Conservation (phyloP, 2,888 invertebrate genomes). For the Pardosa pseudoannulata region DNA sequence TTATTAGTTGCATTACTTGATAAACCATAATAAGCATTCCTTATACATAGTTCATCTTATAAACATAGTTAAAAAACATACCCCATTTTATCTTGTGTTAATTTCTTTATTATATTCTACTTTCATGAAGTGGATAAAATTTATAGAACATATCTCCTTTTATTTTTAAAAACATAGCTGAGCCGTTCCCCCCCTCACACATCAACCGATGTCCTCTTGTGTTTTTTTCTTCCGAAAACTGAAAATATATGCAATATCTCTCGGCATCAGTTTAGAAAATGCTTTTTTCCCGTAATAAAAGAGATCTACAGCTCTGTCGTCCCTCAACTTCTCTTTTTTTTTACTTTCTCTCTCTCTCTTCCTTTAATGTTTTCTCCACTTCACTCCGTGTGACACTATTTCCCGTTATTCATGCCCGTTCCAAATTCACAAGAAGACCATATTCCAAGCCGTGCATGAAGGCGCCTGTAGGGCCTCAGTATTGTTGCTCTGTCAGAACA, state of each 20-base stretch:
- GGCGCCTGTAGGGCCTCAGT: constrained; percentile 48
- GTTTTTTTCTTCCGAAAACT: neutral
- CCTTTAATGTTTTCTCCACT: constrained; percentile 8
- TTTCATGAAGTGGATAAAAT: too few relatives aligned
- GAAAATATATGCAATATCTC: constrained; percentile 56
- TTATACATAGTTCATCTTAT: too few relatives aligned
- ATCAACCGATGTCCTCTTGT: too few relatives aligned
- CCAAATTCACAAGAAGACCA: constrained; percentile 34
- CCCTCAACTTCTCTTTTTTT: neutral
- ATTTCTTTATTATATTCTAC: too few relatives aligned
- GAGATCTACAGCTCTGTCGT: neutral
- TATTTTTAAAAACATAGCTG: too few relatives aligned
- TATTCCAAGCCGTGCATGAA: constrained; percentile 40
- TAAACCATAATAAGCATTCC: too few relatives aligned
- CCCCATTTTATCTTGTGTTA: too few relatives aligned
- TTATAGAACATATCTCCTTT: too few relatives aligned
- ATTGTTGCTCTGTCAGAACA: constrained; percentile 52
- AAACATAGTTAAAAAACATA: too few relatives aligned
- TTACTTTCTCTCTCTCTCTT: neutral
- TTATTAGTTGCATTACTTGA: too few relatives aligned
- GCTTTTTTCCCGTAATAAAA: constrained; percentile 31
- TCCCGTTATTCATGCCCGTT: constrained; percentile 33
- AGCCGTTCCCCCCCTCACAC: too few relatives aligned
- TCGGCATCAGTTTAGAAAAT: constrained; percentile 31
- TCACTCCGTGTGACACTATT: constrained; percentile 7